Conservation (phyloP, 2,797 vertebrate species). For the Paramormyrops hopkinsi region DNA sequence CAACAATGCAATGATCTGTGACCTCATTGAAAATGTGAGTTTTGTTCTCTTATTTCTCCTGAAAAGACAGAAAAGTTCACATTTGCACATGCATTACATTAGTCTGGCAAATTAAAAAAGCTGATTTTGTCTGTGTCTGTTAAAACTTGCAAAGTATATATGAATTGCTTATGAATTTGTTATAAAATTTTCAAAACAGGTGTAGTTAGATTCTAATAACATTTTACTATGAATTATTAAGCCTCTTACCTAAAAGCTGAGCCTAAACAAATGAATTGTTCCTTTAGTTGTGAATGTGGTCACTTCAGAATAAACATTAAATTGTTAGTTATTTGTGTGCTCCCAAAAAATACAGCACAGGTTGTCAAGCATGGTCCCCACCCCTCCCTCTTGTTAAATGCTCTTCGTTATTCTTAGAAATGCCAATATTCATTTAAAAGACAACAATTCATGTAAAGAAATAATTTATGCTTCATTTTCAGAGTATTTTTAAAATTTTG, state of each 20-base stretch:
- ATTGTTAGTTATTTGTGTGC: background rate
- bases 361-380: background rate
- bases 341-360: background rate
- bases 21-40: slow-evolving; percentile 98
- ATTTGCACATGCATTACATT: background rate
- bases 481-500: background rate
- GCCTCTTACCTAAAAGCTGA: background rate
- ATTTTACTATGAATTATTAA: background rate
- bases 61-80: background rate
- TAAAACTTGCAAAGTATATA: background rate
- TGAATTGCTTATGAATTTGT: background rate
- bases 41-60: background rate
- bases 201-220: background rate
- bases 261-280: background rate
- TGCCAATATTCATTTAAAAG: background rate
- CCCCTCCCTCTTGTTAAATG: background rate
- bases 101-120: background rate
- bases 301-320: background rate
- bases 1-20: slow-evolving; percentile 96
- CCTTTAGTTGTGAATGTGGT: background rate
- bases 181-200: background rate
- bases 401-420: background rate
- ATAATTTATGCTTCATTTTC: background rate
- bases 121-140: background rate
- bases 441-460: background rate